These are phyloP conservation scores for Adela reaumurella DNA, from an alignment of 2,888 invertebrate genomes.

Conservation along the genomic window DNA sequence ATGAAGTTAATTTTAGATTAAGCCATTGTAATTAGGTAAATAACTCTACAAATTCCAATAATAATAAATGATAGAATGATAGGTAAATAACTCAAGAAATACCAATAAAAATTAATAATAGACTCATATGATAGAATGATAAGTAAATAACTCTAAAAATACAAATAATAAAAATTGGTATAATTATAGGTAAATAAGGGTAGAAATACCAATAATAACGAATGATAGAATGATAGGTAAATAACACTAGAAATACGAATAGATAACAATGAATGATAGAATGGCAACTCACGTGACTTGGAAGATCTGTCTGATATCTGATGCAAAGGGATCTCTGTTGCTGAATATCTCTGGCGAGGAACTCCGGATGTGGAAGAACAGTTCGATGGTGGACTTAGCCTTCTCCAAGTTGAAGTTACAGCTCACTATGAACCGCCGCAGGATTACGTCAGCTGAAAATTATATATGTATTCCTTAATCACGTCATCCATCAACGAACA, in stretches of 20 bases:
- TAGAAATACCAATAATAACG: conserved; percentile 1
- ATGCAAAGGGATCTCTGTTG: conserved; percentile 53
- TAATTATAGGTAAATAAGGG: background rate
- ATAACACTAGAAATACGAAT: no score
- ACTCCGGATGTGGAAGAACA: conserved; percentile 57
- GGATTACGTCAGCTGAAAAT: conserved; percentile 52
- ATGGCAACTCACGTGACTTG: conserved; percentile 46
- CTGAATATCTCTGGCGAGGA: conserved; percentile 60
- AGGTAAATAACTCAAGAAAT: no score
- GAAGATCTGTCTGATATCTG: conserved; percentile 50
- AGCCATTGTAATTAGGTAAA: no score
- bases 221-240: conserved; percentile 9
- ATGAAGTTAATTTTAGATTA: no score
- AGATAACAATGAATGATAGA: background rate
- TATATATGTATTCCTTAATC: no score
- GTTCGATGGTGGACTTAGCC: conserved; percentile 52
- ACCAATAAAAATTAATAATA: background rate
- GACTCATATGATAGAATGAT: background rate
- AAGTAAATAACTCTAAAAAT: no score
- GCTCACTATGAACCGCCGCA: conserved; percentile 53
- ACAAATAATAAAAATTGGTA: background rate
- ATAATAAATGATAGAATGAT: no score
- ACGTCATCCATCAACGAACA: no score
- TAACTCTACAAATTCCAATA: no score
- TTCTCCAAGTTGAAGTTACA: conserved; percentile 56